Percentiles rank a stretch among this genome's conserved stretches.
Evolutionary conservation across 64 coral and sea anemone species (phyloP).

Genomic region (Montipora sp.): DNA sequence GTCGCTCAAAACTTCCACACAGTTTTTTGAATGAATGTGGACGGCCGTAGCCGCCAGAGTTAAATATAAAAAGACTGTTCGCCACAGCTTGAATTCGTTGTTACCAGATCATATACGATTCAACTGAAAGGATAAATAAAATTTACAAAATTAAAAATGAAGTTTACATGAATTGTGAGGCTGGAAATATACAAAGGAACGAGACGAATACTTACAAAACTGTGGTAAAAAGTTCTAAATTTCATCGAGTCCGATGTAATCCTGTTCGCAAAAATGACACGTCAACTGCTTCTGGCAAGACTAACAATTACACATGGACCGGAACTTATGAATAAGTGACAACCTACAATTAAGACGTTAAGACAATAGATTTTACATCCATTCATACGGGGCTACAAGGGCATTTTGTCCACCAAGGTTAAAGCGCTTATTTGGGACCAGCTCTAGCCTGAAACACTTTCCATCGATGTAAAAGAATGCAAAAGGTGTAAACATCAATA

Average conservation of each 20-base stretch:
- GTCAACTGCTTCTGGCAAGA: not conserved
- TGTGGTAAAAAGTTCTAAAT: not conserved
- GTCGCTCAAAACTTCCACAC: not conserved
- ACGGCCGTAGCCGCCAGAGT: not conserved
- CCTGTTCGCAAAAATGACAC: not conserved
- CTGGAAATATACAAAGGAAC: not conserved
- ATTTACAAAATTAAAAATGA: not conserved
- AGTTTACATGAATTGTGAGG: not conserved
- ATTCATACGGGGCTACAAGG: not conserved
- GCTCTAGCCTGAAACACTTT: no score
- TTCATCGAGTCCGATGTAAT: not conserved
- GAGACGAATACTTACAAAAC: not conserved
- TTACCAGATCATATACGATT: not conserved
- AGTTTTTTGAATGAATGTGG: conserved; percentile 11
- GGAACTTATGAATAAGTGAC: not conserved
- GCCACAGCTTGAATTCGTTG: not conserved
- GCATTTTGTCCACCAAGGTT: no score
- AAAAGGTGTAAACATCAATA: no score
- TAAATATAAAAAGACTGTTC: not conserved
- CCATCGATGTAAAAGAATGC: no score
- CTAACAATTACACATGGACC: not conserved
- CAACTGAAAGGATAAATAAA: not conserved
- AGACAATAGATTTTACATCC: not conserved
- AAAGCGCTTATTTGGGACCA: no score
- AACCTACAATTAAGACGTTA: not conserved